Conservation (phyloP, 1,140 invertebrate species). For the Brachionus koreanus region DNA sequence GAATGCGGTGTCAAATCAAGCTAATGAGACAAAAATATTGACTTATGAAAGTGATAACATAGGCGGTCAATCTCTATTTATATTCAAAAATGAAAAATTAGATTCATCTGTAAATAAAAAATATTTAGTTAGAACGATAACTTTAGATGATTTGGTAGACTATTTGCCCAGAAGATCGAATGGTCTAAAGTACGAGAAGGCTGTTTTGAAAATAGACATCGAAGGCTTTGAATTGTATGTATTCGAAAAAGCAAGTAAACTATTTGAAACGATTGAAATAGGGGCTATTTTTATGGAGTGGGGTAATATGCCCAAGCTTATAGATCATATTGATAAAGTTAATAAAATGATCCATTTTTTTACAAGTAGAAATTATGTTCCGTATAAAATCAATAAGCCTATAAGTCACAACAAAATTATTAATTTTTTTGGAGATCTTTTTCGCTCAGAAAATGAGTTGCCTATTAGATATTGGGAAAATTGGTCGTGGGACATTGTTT, state of each 20-base stretch:
- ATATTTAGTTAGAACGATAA: not conserved
- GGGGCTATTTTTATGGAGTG: slow-evolving; percentile 25
- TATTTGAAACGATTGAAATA: not conserved
- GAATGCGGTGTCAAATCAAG: slow-evolving; percentile 4
- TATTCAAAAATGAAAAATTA: not conserved
- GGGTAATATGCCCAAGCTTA: not conserved
- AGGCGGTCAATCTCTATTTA: slow-evolving; percentile 2
- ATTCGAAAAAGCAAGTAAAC: not conserved
- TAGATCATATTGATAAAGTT: not conserved
- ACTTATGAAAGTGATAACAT: not conserved
- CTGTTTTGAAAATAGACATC: slow-evolving; percentile 15
- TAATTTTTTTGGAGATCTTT: not conserved
- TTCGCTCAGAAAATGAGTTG: not conserved
- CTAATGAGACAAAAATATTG: not conserved
- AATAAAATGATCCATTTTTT: slow-evolving; percentile 12
- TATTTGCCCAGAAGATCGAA: not conserved
- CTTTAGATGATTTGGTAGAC: slow-evolving; percentile 10
- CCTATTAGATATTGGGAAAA: not conserved
- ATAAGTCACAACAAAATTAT: not conserved
- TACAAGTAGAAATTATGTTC: not conserved
- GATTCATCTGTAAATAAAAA: not conserved
- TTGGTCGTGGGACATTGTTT: slow-evolving; percentile 25
- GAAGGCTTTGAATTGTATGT: slow-evolving; percentile 18
- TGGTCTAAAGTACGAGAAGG: not conserved
- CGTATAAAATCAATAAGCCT: not conserved